Evolutionary conservation across 2,888 invertebrate genomes (phyloP).

Genomic region (Dysmachus trigonus): DNA sequence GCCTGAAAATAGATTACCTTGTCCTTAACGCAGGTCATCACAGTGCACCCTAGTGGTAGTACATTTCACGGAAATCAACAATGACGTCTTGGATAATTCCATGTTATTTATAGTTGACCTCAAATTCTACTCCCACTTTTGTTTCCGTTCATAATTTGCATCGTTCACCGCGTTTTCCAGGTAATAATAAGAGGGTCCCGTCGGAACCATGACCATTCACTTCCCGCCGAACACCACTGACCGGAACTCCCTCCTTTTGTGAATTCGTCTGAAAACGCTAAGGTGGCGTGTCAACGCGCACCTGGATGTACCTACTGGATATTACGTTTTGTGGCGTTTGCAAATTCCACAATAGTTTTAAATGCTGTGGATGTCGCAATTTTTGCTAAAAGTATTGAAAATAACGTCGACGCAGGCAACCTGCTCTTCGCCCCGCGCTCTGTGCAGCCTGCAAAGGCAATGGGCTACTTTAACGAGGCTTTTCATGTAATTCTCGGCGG

Average conservation of each 20-base stretch:
- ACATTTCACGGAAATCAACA: background rate
- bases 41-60: background rate
- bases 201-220: background rate
- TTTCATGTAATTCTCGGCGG: background rate
- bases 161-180: background rate
- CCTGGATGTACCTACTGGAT: background rate
- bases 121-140: background rate
- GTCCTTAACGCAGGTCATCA: background rate
- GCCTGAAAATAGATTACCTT: too few relatives aligned
- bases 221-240: background rate
- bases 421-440: background rate
- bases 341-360: background rate
- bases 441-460: background rate
- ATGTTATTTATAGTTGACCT: background rate
- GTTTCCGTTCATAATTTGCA: background rate
- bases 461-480: background rate
- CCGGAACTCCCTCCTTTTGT: conserved; percentile 25
- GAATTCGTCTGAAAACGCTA: background rate
- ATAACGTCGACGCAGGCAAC: background rate
- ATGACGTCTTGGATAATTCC: background rate
- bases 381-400: background rate
- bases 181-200: background rate
- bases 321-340: background rate
- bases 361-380: background rate
- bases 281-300: background rate